These are phyloP conservation scores for Vulpes vulpes DNA, from an alignment of 2,113 vertebrate species.

Conservation along the genomic window DNA sequence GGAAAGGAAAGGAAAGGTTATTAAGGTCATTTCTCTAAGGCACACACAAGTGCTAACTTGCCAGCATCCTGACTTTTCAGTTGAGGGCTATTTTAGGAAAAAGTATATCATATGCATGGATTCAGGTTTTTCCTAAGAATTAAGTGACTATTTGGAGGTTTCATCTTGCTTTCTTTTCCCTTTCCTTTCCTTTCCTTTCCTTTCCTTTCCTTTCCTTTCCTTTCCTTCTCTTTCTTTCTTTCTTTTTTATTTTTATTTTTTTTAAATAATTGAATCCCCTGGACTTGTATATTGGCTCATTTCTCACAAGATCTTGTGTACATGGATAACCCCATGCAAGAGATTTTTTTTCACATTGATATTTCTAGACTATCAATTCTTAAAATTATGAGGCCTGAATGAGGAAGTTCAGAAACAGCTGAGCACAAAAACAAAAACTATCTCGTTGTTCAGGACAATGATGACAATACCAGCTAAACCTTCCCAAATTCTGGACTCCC, in stretches of 20 bases:
- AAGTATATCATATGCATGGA: neutral
- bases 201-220: neutral
- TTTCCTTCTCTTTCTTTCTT: too few relatives aligned
- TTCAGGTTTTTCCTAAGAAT: slow-evolving; percentile 33
- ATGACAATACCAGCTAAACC: neutral
- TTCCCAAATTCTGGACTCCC: neutral
- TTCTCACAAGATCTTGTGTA: neutral
- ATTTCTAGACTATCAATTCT: neutral
- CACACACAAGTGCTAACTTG: neutral
- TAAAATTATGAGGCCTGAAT: neutral
- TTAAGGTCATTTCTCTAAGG: slow-evolving; percentile 50
- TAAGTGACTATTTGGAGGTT: neutral
- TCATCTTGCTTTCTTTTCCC: neutral
- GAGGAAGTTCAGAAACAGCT: neutral
- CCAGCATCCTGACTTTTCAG: slow-evolving; percentile 6
- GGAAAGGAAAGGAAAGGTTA: slow-evolving; percentile 55
- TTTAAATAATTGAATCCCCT: neutral
- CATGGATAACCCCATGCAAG: neutral
- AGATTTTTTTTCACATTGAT: neutral
- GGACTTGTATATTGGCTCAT: neutral
- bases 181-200: too few relatives aligned
- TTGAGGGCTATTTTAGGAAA: slow-evolving; percentile 49
- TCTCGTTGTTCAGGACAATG: neutral
- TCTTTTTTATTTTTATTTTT: neutral
- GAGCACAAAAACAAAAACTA: neutral